These are phyloP conservation scores for Chelidonichthys spinosus DNA, from an alignment of 2,797 vertebrate genomes.

Conservation along the genomic window DNA sequence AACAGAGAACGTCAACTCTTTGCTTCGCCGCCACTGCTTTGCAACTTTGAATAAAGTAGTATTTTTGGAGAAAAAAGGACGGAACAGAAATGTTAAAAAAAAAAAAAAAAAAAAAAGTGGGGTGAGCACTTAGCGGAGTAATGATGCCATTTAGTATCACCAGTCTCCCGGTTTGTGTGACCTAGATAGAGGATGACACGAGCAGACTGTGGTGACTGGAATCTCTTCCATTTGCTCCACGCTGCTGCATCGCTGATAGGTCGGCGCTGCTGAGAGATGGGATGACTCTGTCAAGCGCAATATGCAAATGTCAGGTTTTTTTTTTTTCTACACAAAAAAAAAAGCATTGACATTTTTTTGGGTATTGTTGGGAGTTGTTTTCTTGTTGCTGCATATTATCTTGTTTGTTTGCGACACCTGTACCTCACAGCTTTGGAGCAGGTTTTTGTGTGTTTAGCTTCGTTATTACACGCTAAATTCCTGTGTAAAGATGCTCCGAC, in stretches of 20 bases:
- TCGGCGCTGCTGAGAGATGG: constrained; percentile 55
- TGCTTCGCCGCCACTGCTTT: not conserved
- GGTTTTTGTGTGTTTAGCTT: constrained; percentile 8
- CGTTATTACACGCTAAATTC: constrained; percentile 20
- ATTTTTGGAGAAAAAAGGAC: constrained; percentile 40
- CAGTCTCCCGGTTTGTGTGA: constrained; percentile 67
- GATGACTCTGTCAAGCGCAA: constrained; percentile 58
- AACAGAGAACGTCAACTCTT: constrained; percentile 10
- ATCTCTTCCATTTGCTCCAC: constrained; percentile 63
- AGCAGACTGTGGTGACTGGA: constrained; percentile 66
- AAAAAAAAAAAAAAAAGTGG: constrained; percentile 37
- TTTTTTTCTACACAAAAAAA: no score
- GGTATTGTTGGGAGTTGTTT: constrained; percentile 3
- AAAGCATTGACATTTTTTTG: constrained; percentile 21
- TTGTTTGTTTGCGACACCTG: constrained; percentile 6
- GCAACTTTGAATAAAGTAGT: constrained; percentile 32
- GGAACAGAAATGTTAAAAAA: constrained; percentile 40
- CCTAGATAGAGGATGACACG: constrained; percentile 72
- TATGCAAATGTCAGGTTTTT: constrained; percentile 61
- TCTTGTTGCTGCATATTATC: constrained; percentile 2
- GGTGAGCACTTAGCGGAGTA: constrained; percentile 59
- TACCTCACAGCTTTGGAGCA: not conserved
- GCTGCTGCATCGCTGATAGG: constrained; percentile 54
- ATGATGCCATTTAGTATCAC: constrained; percentile 68
- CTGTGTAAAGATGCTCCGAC: constrained; percentile 36